Conservation (phyloP, 2,888 invertebrate genomes). For the Hoplodrina blanda region DNA sequence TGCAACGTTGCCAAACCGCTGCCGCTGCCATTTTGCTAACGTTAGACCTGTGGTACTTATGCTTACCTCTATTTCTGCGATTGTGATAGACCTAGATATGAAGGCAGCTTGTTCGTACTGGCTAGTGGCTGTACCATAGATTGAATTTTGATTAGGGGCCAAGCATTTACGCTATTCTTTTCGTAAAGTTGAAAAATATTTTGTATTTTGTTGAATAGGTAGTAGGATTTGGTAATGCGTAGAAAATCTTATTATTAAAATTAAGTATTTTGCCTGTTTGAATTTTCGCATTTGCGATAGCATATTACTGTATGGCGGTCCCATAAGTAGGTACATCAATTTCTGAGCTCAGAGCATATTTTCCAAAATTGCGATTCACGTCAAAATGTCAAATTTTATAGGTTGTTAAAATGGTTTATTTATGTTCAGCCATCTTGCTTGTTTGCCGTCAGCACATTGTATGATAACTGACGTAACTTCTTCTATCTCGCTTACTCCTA, state of each 20-base stretch:
- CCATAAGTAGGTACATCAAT: not conserved
- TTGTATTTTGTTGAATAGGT: no score
- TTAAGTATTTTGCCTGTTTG: not conserved
- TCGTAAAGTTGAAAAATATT: not conserved
- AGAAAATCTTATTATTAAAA: not conserved
- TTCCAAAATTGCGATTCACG: not conserved
- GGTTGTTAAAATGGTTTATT: not conserved
- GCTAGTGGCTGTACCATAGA: conserved; percentile 11
- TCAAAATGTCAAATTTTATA: conserved; percentile 8
- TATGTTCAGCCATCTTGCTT: conserved; percentile 51
- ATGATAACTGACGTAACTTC: conserved; percentile 34
- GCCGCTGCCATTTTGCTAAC: conserved; percentile 52
- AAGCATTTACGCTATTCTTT: not conserved
- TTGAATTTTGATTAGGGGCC: not conserved
- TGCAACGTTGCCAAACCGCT: conserved; percentile 68
- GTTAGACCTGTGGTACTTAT: conserved; percentile 30
- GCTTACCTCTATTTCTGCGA: conserved; percentile 37
- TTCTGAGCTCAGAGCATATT: not conserved
- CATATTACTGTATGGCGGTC: not conserved
- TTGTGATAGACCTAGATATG: conserved; percentile 41
- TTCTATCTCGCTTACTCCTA: conserved; percentile 39
- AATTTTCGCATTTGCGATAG: not conserved
- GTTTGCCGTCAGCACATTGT: conserved; percentile 31
- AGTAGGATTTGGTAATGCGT: not conserved
- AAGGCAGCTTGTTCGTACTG: conserved; percentile 38